A percentile compares a stretch with the other conserved stretches of the same genome.
These are phyloP conservation scores for Oxyura jamaicensis DNA, from an alignment of 2,113 vertebrate species.

Conservation along the genomic window DNA sequence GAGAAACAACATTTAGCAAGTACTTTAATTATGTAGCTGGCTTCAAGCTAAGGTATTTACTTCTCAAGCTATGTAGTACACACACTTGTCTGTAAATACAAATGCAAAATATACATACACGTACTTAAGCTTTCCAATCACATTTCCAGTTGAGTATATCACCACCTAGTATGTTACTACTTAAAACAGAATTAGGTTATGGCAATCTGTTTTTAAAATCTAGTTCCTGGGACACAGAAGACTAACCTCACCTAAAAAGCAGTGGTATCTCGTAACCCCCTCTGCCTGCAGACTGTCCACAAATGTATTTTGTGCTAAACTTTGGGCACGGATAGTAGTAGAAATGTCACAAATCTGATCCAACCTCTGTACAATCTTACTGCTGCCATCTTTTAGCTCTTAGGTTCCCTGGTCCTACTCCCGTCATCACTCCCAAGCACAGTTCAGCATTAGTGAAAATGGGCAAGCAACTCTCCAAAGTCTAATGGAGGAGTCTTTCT, in stretches of 20 bases:
- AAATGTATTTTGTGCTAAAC: neutral
- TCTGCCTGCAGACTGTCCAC: neutral
- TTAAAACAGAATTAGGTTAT: neutral
- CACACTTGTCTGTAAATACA: neutral
- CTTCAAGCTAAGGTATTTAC: neutral
- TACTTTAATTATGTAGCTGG: neutral
- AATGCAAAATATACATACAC: neutral
- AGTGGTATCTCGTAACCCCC: neutral
- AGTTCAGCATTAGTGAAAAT: neutral
- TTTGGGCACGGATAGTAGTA: neutral
- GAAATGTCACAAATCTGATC: neutral
- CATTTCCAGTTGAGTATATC: neutral
- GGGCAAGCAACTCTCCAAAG: neutral
- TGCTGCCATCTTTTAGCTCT: neutral
- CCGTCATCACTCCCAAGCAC: neutral
- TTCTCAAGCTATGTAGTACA: neutral
- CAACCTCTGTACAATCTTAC: neutral
- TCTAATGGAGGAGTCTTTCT: neutral
- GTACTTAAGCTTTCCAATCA: neutral
- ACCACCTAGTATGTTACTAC: neutral
- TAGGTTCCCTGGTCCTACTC: fast-evolving
- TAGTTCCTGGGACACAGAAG: neutral
- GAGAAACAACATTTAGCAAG: neutral
- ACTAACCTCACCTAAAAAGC: neutral
- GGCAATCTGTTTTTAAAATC: neutral